Conservation (phyloP, 2,113 vertebrate species). For the Potamarius usumacintae region DNA sequence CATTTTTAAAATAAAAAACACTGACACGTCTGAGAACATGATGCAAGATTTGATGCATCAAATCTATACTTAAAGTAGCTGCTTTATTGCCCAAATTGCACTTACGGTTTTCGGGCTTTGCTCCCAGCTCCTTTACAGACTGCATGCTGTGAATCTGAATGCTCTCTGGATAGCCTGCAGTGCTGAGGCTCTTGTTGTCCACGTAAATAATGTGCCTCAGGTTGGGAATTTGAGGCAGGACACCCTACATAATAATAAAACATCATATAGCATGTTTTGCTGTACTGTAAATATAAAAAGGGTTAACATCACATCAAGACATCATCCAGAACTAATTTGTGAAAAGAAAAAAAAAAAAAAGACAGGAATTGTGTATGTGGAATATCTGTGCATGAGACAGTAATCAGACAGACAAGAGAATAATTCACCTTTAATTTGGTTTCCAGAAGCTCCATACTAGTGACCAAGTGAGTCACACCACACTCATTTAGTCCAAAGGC, state of each 20-base stretch:
- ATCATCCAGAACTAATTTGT: not conserved
- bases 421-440: conserved; percentile 87
- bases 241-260: conserved; percentile 65
- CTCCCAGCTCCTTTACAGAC: conserved; percentile 84
- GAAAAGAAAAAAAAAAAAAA: not conserved
- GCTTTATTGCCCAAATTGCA: conserved; percentile 27
- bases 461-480: conserved; percentile 87
- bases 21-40: not conserved
- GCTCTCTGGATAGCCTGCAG: conserved; percentile 80
- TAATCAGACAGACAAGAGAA: not conserved
- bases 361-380: not conserved
- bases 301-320: not conserved
- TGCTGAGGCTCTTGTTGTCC: conserved; percentile 82
- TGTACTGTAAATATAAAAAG: not conserved
- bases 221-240: conserved; percentile 78
- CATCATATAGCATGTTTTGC: not conserved
- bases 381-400: not conserved
- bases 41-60: not conserved
- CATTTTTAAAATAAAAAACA: not conserved
- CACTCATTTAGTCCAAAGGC: conserved; percentile 90
- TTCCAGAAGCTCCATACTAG: conserved; percentile 89
- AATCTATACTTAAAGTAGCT: not conserved
- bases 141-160: conserved; percentile 88
- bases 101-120: conserved; percentile 87
- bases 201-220: conserved; percentile 93